Conservation (phyloP, 2,113 vertebrate species). For the Trematocara variabile region DNA sequence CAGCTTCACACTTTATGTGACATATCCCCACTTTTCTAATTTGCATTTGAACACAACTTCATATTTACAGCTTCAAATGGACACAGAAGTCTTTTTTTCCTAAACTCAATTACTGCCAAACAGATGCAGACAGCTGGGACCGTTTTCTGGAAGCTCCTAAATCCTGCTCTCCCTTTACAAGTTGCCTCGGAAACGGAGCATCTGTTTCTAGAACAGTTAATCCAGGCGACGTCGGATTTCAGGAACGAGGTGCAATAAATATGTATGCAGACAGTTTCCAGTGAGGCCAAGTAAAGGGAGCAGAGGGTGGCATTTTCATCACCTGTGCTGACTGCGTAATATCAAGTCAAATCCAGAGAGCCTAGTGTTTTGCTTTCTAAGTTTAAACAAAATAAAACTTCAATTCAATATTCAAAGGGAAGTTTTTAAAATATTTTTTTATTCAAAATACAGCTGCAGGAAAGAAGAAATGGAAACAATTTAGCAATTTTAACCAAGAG, state of each 20-base stretch:
- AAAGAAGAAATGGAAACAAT: neutral
- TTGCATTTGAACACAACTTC: neutral
- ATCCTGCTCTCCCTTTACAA: neutral
- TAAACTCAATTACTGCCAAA: neutral
- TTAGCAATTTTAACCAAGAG: neutral
- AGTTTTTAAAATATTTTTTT: neutral
- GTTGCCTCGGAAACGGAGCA: conserved; percentile 36
- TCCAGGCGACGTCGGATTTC: conserved; percentile 3
- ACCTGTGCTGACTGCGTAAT: neutral
- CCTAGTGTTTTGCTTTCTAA: neutral
- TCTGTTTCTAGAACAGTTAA: conserved; percentile 46
- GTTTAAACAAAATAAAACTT: neutral
- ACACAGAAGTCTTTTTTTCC: neutral
- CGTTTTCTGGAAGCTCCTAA: neutral
- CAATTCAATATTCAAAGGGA: neutral
- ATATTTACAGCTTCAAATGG: neutral
- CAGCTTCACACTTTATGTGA: neutral
- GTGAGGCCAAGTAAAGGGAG: neutral
- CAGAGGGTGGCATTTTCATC: neutral
- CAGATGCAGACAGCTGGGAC: neutral
- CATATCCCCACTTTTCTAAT: neutral
- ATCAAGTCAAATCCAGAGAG: neutral
- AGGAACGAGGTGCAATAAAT: conserved; percentile 3
- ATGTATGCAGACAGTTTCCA: neutral
- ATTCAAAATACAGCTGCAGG: neutral